Percentiles rank a stretch among this genome's conserved stretches.
phyloP scores from a whole-genome alignment of 2,113 vertebrate species.

The Platichthys flesus region DNA sequence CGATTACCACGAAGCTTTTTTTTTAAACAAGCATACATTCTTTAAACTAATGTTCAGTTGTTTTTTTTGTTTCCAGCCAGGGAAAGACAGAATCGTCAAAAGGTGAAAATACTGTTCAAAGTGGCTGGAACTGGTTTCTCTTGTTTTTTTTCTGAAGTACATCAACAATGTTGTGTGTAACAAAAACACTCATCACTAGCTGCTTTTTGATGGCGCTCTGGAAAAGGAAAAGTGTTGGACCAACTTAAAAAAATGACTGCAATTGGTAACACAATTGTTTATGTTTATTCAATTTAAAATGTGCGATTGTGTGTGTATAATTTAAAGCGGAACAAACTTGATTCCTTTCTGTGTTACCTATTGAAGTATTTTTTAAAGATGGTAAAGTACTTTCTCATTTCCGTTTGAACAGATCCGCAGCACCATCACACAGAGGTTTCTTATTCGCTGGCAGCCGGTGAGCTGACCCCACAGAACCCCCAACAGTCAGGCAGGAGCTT shows the following conservation, averaged over 20 bases:
- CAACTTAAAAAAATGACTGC: no score
- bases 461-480: constrained; percentile 19
- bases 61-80: constrained; percentile 20
- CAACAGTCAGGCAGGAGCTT: constrained; percentile 23
- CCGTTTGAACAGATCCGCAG: constrained; percentile 29
- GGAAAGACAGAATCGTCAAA: constrained; percentile 29
- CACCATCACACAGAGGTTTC: constrained; percentile 36
- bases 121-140: constrained; percentile 27
- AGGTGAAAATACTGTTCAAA: constrained; percentile 44
- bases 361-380: no score
- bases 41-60: constrained; percentile 23
- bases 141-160: constrained; percentile 16
- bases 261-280: no score
- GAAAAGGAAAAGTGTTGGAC: no score
- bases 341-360: no score
- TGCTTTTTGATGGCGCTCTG: constrained; percentile 14
- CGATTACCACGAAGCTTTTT: constrained; percentile 46
- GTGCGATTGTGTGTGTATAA: no score
- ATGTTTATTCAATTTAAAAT: no score
- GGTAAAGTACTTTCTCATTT: no score
- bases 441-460: no score
- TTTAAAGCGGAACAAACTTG: no score
- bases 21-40: constrained; percentile 62
- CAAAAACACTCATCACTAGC: constrained; percentile 29
- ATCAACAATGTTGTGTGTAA: constrained; percentile 28